Evolutionary conservation across 2,888 invertebrate genomes (phyloP).

Genomic region (Leptarthrus brevirostris): DNA sequence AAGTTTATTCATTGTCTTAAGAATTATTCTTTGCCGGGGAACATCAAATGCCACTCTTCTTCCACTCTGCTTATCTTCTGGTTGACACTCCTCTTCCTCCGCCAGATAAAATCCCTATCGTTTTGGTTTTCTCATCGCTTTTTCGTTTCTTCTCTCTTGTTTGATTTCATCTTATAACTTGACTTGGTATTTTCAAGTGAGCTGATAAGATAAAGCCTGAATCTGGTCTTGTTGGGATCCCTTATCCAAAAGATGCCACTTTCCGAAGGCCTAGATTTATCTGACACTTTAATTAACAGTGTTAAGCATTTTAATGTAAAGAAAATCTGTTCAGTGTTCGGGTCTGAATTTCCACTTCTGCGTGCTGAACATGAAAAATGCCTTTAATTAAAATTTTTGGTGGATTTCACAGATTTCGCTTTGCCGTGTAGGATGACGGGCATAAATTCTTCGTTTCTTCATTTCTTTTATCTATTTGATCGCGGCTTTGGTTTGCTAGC

Average conservation of each 20-base stretch:
- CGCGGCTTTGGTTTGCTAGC: not conserved
- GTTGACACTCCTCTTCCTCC: not conserved
- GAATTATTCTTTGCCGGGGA: conserved; percentile 27
- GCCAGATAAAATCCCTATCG: conserved; percentile 8
- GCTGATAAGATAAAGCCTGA: conserved; percentile 36
- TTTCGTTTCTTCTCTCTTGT: conserved; percentile 11
- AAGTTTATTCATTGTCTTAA: conserved; percentile 35
- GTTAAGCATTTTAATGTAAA: conserved; percentile 40
- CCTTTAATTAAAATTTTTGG: conserved; percentile 43
- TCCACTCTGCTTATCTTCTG: conserved; percentile 2
- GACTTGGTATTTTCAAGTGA: conserved; percentile 5
- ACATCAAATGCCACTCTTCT: conserved; percentile 34
- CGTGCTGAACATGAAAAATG: conserved; percentile 17
- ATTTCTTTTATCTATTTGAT: conserved; percentile 28
- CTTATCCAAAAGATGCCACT: conserved; percentile 36
- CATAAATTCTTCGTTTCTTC: conserved; percentile 8
- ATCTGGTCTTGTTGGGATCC: conserved; percentile 7
- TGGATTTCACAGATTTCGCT: conserved; percentile 37
- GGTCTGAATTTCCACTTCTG: not conserved
- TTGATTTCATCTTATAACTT: conserved; percentile 38
- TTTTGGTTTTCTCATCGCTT: conserved; percentile 7
- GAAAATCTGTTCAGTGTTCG: conserved; percentile 16
- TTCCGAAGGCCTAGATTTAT: conserved; percentile 38
- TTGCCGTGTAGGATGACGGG: conserved; percentile 6
- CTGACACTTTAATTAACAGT: conserved; percentile 42